phyloP scores from a whole-genome alignment of 2,888 invertebrate genomes.

The Hirtodrosophila duncani region DNA sequence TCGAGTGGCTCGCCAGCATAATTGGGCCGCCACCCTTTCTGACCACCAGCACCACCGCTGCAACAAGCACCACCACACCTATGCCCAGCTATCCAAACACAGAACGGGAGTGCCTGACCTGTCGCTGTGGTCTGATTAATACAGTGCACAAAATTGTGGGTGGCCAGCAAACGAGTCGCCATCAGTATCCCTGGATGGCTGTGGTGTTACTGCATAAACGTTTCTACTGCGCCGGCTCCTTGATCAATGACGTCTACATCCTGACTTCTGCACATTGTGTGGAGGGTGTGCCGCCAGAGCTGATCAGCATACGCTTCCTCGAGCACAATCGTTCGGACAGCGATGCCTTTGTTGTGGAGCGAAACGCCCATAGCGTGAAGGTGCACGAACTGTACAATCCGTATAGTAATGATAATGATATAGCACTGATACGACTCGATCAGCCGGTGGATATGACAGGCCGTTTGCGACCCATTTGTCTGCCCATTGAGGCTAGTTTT shows the following conservation, averaged over 20 bases:
- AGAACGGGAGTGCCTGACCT: constrained; percentile 34
- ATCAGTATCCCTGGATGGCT: constrained; percentile 84
- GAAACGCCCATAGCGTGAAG: constrained; percentile 78
- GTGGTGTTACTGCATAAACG: constrained; percentile 79
- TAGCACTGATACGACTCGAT: constrained; percentile 85
- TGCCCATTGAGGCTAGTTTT: constrained; percentile 80
- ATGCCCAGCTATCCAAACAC: constrained; percentile 2
- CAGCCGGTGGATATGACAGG: constrained; percentile 80
- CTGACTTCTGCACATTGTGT: constrained; percentile 88
- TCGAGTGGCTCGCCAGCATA: constrained; percentile 57
- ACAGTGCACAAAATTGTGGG: constrained; percentile 85
- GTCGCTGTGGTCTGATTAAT: constrained; percentile 84
- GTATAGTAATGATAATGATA: constrained; percentile 87
- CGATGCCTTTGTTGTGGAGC: constrained; percentile 43
- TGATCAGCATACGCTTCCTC: constrained; percentile 83
- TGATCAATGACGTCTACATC: constrained; percentile 85
- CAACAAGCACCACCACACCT: neutral
- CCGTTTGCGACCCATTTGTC: constrained; percentile 85
- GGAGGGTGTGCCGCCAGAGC: constrained; percentile 80
- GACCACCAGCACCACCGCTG: neutral
- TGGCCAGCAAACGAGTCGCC: constrained; percentile 84
- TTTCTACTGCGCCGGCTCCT: constrained; percentile 87
- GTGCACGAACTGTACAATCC: constrained; percentile 84
- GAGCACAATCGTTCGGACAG: constrained; percentile 83
- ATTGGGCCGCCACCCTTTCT: too few relatives aligned